Conservation (phyloP, 2,888 invertebrate species). For the Morinoia aosen region DNA sequence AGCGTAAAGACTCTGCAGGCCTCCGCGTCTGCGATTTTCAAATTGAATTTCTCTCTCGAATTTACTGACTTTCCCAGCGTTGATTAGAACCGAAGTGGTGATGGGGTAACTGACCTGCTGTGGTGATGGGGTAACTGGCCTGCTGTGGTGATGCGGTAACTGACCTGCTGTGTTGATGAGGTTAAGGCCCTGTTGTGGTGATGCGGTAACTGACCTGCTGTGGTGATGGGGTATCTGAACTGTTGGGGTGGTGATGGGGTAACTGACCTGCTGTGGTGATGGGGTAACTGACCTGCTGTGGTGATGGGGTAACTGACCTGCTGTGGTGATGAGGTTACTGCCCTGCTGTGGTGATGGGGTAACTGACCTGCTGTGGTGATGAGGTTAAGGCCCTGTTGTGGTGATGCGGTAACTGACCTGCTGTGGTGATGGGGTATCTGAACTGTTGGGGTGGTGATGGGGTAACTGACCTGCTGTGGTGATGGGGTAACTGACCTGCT, state of each 20-base stretch:
- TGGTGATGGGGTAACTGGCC: not conserved
- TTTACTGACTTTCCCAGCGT: too few relatives aligned
- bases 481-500: not conserved
- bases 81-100: not conserved
- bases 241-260: not conserved
- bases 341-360: too few relatives aligned
- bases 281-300: too few relatives aligned
- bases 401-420: not conserved
- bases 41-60: too few relatives aligned
- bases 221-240: not conserved
- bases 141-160: too few relatives aligned
- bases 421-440: not conserved
- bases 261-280: not conserved
- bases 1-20: too few relatives aligned
- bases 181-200: not conserved
- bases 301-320: not conserved
- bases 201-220: not conserved
- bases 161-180: too few relatives aligned
- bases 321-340: too few relatives aligned
- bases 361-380: constrained; percentile 47
- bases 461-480: not conserved
- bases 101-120: not conserved
- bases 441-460: too few relatives aligned
- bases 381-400: too few relatives aligned
- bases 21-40: too few relatives aligned